Evolutionary conservation across 2,888 invertebrate genomes (phyloP).

Genomic region (Anthophora plumipes): DNA sequence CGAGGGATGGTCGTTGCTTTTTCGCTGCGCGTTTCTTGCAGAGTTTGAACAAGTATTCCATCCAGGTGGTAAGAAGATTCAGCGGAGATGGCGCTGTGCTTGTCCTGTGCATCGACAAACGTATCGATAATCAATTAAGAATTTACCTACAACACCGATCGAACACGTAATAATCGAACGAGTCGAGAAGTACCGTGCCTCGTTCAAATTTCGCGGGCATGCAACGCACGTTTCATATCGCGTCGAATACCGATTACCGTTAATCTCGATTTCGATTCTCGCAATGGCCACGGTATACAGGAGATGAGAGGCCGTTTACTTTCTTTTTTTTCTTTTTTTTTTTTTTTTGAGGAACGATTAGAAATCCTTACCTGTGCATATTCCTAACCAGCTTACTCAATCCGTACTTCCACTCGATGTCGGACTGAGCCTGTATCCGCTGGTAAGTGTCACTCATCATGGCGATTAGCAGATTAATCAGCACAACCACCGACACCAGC

Average conservation of each 20-base stretch:
- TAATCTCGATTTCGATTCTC: slow-evolving; percentile 3
- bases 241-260: not conserved
- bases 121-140: slow-evolving; percentile 47
- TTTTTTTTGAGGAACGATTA: slow-evolving; percentile 14
- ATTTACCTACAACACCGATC: not conserved
- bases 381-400: slow-evolving; percentile 98
- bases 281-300: not conserved
- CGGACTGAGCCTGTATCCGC: slow-evolving; percentile 99
- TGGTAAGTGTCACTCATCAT: slow-evolving; percentile 99
- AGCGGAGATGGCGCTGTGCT: slow-evolving; percentile 99
- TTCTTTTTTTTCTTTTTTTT: no score
- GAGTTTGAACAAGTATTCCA: slow-evolving; percentile 92
- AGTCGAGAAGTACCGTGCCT: not conserved
- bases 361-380: slow-evolving; percentile 90
- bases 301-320: not conserved
- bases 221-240: not conserved
- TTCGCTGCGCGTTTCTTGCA: slow-evolving; percentile 90
- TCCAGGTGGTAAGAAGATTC: slow-evolving; percentile 97
- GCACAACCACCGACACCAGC: slow-evolving; percentile 99
- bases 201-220: slow-evolving; percentile 3
- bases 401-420: slow-evolving; percentile 99
- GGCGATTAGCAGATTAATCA: slow-evolving; percentile 99
- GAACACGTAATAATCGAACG: not conserved
- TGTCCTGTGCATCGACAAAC: slow-evolving; percentile 86
- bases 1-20: slow-evolving; percentile 93